Conservation (phyloP, 2,888 invertebrate genomes). For the Patella depressa region DNA sequence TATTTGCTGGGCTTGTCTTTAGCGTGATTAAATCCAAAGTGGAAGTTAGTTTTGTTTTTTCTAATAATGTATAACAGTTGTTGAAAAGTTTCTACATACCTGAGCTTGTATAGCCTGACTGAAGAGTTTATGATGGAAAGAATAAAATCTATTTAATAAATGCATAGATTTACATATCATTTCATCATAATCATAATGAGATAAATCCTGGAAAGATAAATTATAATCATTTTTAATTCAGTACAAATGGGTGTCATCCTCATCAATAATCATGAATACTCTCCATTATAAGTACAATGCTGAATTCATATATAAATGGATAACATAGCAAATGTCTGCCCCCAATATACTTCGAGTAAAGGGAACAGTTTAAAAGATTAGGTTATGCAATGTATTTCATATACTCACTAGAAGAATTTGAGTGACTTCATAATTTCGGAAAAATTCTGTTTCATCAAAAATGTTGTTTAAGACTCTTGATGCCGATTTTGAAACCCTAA, state of each 20-base stretch:
- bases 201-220: conserved; percentile 57
- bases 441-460: conserved; percentile 58
- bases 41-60: no score
- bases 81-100: conserved; percentile 39
- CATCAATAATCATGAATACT: no score
- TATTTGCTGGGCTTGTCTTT: no score
- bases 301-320: no score
- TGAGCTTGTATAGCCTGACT: conserved; percentile 65
- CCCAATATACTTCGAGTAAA: no score
- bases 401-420: conserved; percentile 58
- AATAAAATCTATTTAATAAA: conserved; percentile 63
- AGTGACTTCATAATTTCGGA: conserved; percentile 54
- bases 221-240: background rate
- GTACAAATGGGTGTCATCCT: no score
- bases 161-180: conserved; percentile 66
- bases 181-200: conserved; percentile 65
- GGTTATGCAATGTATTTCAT: background rate
- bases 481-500: conserved; percentile 50
- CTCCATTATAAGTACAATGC: no score
- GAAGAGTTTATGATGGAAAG: conserved; percentile 62
- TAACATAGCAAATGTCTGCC: no score
- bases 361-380: no score
- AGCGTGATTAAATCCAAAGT: no score
- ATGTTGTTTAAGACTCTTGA: conserved; percentile 53
- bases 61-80: no score